phyloP scores from a whole-genome alignment of 2,888 invertebrate genomes.

The Cetonia aurata region DNA sequence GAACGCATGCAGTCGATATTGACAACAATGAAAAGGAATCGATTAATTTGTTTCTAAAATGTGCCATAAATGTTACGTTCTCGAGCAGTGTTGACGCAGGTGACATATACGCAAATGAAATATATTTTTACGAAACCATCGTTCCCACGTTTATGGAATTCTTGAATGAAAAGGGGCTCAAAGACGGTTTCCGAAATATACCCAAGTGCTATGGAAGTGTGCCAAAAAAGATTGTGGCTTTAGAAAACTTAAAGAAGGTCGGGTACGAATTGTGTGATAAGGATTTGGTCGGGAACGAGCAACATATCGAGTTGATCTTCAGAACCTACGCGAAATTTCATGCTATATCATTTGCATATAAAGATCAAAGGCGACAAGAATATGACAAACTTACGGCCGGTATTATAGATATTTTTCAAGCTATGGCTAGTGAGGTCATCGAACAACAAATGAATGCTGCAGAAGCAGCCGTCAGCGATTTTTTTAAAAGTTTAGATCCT shows the following conservation, averaged over 20 bases:
- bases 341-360: constrained; percentile 57
- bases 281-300: constrained; percentile 54
- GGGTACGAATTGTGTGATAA: constrained; percentile 56
- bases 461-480: neutral
- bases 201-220: constrained; percentile 45
- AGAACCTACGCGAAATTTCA: constrained; percentile 60
- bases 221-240: constrained; percentile 51
- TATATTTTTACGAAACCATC: constrained; percentile 35
- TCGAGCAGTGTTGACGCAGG: neutral
- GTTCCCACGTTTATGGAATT: constrained; percentile 31
- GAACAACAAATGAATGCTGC: neutral
- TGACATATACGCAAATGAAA: constrained; percentile 15
- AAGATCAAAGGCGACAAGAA: constrained; percentile 53
- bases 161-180: constrained; percentile 20
- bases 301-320: constrained; percentile 57
- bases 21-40: neutral
- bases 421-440: neutral
- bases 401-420: constrained; percentile 2
- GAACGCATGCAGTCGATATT: constrained; percentile 25
- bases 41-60: constrained; percentile 37
- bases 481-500: constrained; percentile 28
- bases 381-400: constrained; percentile 15
- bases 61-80: constrained; percentile 1
- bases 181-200: constrained; percentile 30
- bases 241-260: constrained; percentile 55